Conservation (phyloP, 2,113 vertebrate genomes). For the Callorhinus ursinus region DNA sequence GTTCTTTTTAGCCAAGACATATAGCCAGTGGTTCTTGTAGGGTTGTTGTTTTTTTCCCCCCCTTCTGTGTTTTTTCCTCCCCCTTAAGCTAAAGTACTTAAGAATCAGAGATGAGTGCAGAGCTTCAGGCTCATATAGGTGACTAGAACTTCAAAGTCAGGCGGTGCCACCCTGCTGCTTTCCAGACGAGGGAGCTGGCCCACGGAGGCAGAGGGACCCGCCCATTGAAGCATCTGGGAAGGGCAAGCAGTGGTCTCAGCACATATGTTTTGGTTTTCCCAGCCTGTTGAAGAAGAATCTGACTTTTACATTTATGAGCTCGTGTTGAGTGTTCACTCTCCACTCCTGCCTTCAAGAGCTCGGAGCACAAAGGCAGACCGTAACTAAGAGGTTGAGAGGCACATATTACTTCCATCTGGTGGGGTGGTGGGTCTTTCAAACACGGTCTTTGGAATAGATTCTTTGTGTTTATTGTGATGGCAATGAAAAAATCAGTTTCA, state of each 20-base stretch:
- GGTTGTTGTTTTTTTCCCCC: neutral
- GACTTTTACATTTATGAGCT: neutral
- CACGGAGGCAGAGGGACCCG: neutral
- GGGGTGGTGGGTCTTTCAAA: neutral
- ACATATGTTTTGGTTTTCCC: neutral
- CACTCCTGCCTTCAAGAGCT: neutral
- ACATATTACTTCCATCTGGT: neutral
- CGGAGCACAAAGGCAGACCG: neutral
- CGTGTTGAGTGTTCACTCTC: neutral
- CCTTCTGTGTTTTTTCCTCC: neutral
- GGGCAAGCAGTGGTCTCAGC: neutral
- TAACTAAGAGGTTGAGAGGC: neutral
- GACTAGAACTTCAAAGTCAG: neutral
- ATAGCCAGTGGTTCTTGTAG: neutral
- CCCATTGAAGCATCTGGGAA: neutral
- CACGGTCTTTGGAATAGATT: neutral
- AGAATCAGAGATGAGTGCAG: neutral
- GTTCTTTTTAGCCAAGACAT: slow-evolving; percentile 42
- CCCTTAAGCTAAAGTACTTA: neutral
- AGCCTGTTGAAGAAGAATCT: neutral
- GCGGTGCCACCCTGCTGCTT: neutral
- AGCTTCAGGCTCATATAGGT: neutral
- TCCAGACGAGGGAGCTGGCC: neutral
- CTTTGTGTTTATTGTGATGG: neutral
- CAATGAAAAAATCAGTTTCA: neutral